phyloP scores from a whole-genome alignment of 2,888 invertebrate species.

The Nasonovia ribisnigri region DNA sequence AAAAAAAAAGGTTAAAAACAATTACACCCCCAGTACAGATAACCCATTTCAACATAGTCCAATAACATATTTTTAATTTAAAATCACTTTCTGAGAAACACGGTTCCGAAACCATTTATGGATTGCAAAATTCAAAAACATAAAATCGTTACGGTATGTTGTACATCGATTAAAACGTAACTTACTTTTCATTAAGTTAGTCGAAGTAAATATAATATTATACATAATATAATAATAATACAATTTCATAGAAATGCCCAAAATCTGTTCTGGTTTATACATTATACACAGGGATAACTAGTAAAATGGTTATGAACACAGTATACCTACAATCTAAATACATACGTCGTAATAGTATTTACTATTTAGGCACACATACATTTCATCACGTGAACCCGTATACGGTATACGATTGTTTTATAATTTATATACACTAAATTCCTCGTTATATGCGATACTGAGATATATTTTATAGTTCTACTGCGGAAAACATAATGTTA shows the following conservation, averaged over 20 bases:
- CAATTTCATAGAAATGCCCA: neutral
- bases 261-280: neutral
- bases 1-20: neutral
- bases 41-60: neutral
- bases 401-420: neutral
- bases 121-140: neutral
- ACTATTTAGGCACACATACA: neutral
- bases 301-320: neutral
- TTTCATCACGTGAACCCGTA: neutral
- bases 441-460: neutral
- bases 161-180: neutral
- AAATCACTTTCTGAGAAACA: neutral
- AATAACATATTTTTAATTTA: conserved; percentile 12
- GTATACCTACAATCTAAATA: neutral
- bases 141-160: neutral
- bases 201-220: neutral
- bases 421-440: neutral
- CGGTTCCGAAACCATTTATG: neutral
- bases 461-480: neutral
- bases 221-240: neutral
- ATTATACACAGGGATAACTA: neutral
- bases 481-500: neutral
- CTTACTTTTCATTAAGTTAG: neutral
- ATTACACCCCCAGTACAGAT: neutral
- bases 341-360: neutral